phyloP scores from a whole-genome alignment of 2,113 vertebrate genomes.

The Leucosticte australis region DNA sequence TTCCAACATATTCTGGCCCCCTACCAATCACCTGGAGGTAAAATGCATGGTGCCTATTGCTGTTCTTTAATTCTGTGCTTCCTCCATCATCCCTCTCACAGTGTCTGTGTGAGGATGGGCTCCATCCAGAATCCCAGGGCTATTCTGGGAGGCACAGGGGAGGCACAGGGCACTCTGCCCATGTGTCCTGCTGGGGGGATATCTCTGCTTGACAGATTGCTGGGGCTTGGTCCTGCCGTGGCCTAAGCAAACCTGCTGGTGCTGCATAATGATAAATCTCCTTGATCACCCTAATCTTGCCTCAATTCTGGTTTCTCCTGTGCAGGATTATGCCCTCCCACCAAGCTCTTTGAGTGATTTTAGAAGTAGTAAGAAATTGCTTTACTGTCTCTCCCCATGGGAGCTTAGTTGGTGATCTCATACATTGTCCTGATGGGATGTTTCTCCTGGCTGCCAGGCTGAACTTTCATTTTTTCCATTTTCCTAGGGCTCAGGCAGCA shows the following conservation, averaged over 20 bases:
- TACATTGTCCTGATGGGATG: background rate
- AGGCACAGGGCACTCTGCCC: background rate
- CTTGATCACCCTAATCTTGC: background rate
- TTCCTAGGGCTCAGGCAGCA: background rate
- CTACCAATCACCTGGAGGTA: background rate
- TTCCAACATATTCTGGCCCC: background rate
- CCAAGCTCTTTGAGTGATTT: background rate
- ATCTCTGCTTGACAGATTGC: background rate
- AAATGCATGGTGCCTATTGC: background rate
- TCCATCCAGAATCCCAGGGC: background rate
- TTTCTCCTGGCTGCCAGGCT: background rate
- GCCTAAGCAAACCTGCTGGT: background rate
- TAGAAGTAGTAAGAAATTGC: background rate
- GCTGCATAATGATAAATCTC: background rate
- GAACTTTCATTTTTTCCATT: background rate
- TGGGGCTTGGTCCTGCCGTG: background rate
- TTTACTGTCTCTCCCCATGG: background rate
- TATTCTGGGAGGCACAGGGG: background rate
- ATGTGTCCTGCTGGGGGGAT: fast-evolving
- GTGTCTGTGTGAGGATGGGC: fast-evolving
- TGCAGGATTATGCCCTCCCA: background rate
- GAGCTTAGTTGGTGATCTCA: fast-evolving
- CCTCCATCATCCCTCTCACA: fast-evolving
- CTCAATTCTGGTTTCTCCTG: background rate
- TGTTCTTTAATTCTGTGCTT: background rate